phyloP scores from a whole-genome alignment of 2,888 invertebrate species.

The Trichopria drosophilae region DNA sequence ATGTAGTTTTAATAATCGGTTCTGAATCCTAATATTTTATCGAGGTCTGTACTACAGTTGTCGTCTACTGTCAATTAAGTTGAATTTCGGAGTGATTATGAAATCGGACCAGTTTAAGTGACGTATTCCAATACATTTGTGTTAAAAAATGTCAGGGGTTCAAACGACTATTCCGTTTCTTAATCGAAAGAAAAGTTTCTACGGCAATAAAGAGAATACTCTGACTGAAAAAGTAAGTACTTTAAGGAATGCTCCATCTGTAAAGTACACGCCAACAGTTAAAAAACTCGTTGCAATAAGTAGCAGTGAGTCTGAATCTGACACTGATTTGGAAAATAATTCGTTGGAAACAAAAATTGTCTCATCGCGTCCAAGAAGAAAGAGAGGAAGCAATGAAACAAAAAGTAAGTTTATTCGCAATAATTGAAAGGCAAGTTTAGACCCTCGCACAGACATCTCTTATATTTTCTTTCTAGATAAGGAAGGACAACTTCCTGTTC shows the following conservation, averaged over 20 bases:
- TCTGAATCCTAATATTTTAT: too few species aligned
- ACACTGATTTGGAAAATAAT: constrained; percentile 48
- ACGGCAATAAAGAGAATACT: constrained; percentile 41
- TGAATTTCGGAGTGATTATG: too few species aligned
- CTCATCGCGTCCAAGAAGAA: constrained; percentile 34
- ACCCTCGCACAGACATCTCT: too few species aligned
- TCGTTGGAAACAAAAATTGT: constrained; percentile 10
- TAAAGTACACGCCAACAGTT: constrained; percentile 44
- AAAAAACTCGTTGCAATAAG: constrained; percentile 52
- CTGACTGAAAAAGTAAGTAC: constrained; percentile 44
- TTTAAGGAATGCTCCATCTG: constrained; percentile 33
- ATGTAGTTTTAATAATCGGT: too few species aligned
- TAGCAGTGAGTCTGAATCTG: constrained; percentile 53
- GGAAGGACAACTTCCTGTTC: too few species aligned
- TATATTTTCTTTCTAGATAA: too few species aligned
- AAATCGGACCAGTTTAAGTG: too few species aligned
- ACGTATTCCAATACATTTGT: too few species aligned
- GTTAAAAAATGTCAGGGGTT: constrained; percentile 49
- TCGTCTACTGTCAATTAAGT: too few species aligned
- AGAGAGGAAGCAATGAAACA: constrained; percentile 34
- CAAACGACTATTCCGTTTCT: constrained; percentile 62
- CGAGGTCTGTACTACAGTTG: too few species aligned
- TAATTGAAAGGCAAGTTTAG: too few species aligned
- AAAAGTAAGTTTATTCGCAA: constrained; percentile 34
- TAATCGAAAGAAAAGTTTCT: constrained; percentile 59